These are phyloP conservation scores for Nibea coibor DNA, from an alignment of 2,113 vertebrate genomes.

Conservation along the genomic window DNA sequence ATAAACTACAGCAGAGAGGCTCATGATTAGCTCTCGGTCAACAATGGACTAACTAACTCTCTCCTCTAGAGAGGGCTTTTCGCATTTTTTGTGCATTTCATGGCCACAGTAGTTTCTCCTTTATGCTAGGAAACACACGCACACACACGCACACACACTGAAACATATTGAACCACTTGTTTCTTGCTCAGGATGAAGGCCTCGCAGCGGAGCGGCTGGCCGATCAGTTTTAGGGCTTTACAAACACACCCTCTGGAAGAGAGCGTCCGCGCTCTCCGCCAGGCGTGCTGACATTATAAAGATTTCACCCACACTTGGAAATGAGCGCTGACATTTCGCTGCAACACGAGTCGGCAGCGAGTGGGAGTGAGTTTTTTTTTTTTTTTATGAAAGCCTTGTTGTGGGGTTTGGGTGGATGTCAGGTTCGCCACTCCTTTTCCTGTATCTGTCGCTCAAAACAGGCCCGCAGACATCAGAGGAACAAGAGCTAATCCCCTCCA, in stretches of 20 bases:
- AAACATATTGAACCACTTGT: conserved; percentile 25
- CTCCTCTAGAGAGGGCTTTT: too few species aligned
- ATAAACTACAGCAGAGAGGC: too few species aligned
- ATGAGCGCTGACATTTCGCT: conserved; percentile 18
- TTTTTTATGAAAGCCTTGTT: conserved; percentile 37
- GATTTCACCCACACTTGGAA: conserved; percentile 34
- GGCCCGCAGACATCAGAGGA: conserved; percentile 58
- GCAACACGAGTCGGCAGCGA: conserved; percentile 7
- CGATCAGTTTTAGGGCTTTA: background rate
- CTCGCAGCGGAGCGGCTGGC: background rate
- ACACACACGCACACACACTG: background rate
- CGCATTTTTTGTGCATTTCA: too few species aligned
- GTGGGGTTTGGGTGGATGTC: conserved; percentile 54
- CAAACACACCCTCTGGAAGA: conserved; percentile 13
- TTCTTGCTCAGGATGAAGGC: background rate
- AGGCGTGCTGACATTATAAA: background rate
- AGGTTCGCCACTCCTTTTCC: conserved; percentile 67
- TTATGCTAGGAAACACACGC: background rate
- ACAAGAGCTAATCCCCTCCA: conserved; percentile 65
- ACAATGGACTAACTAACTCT: too few species aligned
- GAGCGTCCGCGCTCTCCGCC: background rate
- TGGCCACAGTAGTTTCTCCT: too few species aligned
- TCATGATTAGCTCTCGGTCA: too few species aligned
- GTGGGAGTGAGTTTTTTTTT: conserved; percentile 37
- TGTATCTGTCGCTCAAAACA: conserved; percentile 62